Evolutionary conservation across 2,888 invertebrate genomes (phyloP), one percentile per base, ranked within the genome.

Genomic region (Perdita meconis): DNA sequence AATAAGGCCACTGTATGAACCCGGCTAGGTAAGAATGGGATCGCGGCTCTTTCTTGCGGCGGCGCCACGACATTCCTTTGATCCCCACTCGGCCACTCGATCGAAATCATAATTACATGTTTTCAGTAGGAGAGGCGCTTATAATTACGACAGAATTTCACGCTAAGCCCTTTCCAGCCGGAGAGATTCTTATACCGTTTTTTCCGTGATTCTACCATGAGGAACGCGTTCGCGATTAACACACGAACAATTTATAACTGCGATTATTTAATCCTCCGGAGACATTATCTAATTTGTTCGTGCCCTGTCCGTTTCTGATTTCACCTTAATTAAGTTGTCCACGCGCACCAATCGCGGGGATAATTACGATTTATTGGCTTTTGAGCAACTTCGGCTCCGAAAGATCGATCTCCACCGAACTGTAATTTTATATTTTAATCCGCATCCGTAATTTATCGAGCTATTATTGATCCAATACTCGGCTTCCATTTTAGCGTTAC

Each of bases 121-220:
- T 63, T 63, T 53, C 19, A 40, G 26, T 57, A 42, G 19, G 63
- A 56, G 53, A 67, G 51, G 53, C 44, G 36, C 2, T 38, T 24
- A 61, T 74, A 77, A 74, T 77, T 67, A 77, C 60, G 61, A 50
- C 38, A 44, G 67, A 67, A 60, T 77, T 74, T 77, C 76, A 77
- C 67, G 74, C 63, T 63, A 57, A 53, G 47, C 47, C 40, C 56
- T 34, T 50, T 30, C 22, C 36, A 36, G 64, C 53, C n/a, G n/a
- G n/a, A 42, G 24, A 36, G 24, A 61, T n/a, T 69, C 44, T 60
- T 34, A n/a, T 44, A 16, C 59, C 34, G 10, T 26, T 40, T 24
- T 36, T 19, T 42, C 2, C 40, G 1, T 38, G 16, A 1, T 24
- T 36, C 22, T 36, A 16, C 10, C 30, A n/a, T n/a, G n/a, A 10